A percentile compares a stretch with the other conserved stretches of the same genome.
These are phyloP conservation scores for Rhagonycha fulva DNA, from an alignment of 2,888 invertebrate genomes.

Conservation along the genomic window DNA sequence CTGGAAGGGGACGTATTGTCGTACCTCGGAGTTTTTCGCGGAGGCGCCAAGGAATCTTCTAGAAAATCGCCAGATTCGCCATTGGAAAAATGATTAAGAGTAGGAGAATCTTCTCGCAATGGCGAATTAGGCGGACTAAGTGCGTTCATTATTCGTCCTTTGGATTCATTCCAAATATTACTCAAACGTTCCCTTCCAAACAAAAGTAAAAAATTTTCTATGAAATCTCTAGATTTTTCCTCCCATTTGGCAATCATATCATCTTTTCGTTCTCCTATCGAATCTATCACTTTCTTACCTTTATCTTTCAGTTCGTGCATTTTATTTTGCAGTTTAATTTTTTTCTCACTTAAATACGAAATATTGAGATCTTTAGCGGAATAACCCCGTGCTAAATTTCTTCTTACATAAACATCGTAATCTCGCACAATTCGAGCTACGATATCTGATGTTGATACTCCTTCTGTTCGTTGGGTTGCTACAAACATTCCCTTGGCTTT, in stretches of 20 bases:
- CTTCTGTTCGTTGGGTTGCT: constrained; percentile 92
- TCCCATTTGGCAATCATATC: constrained; percentile 97
- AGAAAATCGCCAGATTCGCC: constrained; percentile 45
- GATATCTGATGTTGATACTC: constrained; percentile 96
- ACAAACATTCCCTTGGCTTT: constrained; percentile 98
- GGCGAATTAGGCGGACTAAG: constrained; percentile 89
- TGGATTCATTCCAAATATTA: constrained; percentile 91
- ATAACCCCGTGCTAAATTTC: constrained; percentile 96
- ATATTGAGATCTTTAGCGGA: constrained; percentile 98
- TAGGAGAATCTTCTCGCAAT: constrained; percentile 42
- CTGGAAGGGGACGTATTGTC: constrained; percentile 43
- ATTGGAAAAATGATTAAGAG: constrained; percentile 46
- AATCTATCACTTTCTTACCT: constrained; percentile 83
- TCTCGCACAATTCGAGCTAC: constrained; percentile 97
- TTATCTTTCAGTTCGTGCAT: constrained; percentile 95
- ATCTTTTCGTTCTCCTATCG: constrained; percentile 81
- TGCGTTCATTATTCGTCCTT: constrained; percentile 87
- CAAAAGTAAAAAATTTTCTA: constrained; percentile 91
- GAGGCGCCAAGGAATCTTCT: constrained; percentile 50
- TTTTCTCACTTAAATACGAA: constrained; percentile 96
- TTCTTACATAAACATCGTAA: constrained; percentile 96
- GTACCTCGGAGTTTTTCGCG: constrained; percentile 51
- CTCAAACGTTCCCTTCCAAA: constrained; percentile 89
- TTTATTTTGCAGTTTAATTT: constrained; percentile 94
- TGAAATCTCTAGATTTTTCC: constrained; percentile 95